phyloP scores from a whole-genome alignment of 2,113 vertebrate species.

The Miniopterus natalensis region DNA sequence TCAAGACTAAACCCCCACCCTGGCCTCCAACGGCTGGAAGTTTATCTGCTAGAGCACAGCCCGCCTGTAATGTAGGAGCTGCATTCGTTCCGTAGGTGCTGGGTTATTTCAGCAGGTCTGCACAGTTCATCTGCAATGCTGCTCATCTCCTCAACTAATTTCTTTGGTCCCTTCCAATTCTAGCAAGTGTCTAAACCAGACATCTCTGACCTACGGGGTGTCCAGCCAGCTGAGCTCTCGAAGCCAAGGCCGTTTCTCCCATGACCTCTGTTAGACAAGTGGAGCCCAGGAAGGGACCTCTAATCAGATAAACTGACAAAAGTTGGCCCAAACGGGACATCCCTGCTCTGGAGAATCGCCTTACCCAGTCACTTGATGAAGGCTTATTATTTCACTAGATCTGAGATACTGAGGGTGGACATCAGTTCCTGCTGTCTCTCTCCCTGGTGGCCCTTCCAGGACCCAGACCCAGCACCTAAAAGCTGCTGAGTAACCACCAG shows the following conservation, averaged over 20 bases:
- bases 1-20: background rate
- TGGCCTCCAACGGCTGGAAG: rapidly evolving
- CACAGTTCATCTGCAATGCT: background rate
- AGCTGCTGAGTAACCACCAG: background rate
- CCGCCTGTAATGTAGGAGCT: background rate
- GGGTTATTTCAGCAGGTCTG: background rate
- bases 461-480: background rate
- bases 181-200: background rate
- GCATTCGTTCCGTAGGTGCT: too few relatives aligned
- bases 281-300: background rate
- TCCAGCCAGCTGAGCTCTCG: background rate
- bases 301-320: background rate
- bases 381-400: background rate
- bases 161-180: background rate
- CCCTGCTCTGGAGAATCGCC: background rate
- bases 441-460: background rate
- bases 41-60: too few relatives aligned
- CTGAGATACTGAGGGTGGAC: background rate
- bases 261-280: background rate
- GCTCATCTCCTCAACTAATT: background rate
- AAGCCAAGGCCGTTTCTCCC: background rate
- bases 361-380: background rate
- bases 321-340: background rate
- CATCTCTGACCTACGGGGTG: background rate
- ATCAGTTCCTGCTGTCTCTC: background rate